phyloP scores from a whole-genome alignment of 2,113 vertebrate genomes.

The Cranoglanis bouderius region DNA sequence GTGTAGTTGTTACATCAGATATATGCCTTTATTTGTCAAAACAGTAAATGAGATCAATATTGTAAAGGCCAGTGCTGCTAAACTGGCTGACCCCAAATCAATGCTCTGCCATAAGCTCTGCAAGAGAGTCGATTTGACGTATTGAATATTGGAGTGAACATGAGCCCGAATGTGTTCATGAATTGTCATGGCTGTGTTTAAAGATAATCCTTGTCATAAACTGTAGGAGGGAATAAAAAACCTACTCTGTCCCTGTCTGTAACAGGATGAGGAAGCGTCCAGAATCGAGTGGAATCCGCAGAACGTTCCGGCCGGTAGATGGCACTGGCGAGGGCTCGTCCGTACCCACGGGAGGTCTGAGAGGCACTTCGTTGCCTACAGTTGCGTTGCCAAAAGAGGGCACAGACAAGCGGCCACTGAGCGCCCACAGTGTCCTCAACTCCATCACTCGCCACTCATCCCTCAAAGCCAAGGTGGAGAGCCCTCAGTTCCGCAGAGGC shows the following conservation, averaged over 20 bases:
- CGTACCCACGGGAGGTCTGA: slow-evolving; percentile 76
- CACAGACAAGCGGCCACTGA: slow-evolving; percentile 88
- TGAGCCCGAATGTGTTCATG: background rate
- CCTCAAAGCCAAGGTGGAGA: slow-evolving; percentile 92
- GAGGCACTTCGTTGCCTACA: slow-evolving; percentile 85
- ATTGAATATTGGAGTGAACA: background rate
- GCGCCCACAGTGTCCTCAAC: slow-evolving; percentile 91
- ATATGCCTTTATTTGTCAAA: background rate
- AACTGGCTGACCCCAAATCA: background rate
- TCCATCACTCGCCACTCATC: slow-evolving; percentile 95
- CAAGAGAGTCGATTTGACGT: background rate
- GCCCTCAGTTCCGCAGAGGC: slow-evolving; percentile 88
- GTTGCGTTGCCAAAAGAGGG: slow-evolving; percentile 85
- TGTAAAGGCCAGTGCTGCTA: background rate
- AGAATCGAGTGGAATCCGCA: slow-evolving; percentile 86
- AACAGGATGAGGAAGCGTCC: slow-evolving; percentile 91
- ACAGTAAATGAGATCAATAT: background rate
- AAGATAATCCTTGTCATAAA: background rate
- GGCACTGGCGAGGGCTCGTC: slow-evolving; percentile 72
- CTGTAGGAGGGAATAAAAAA: background rate
- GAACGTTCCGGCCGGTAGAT: slow-evolving; percentile 87
- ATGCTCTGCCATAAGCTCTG: no score
- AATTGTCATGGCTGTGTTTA: background rate
- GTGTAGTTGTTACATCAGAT: background rate
- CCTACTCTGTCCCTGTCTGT: background rate